Conservation (phyloP, 2,888 invertebrate genomes). For the Ceramica pisi region DNA sequence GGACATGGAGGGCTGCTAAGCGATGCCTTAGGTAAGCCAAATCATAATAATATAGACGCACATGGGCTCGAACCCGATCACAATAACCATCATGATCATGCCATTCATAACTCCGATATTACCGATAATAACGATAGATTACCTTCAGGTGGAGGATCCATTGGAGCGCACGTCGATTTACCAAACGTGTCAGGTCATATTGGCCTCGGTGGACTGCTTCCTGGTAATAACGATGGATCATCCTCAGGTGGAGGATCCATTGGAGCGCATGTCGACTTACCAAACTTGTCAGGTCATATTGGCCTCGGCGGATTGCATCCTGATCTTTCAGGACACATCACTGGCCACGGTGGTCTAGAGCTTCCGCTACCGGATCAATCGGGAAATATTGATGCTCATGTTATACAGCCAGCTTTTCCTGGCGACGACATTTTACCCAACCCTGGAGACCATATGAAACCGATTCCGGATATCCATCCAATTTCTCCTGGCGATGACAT, state of each 20-base stretch:
- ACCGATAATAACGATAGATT: conserved; percentile 23
- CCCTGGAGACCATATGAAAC: neutral
- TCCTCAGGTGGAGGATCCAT: conserved; percentile 27
- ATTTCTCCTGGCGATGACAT: conserved; percentile 13
- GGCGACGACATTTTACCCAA: conserved; percentile 21
- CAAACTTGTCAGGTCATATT: neutral
- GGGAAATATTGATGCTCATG: conserved; percentile 15
- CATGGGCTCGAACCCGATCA: conserved; percentile 8
- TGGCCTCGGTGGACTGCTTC: neutral
- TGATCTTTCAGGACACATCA: neutral
- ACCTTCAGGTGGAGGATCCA: conserved; percentile 29
- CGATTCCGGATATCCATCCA: neutral
- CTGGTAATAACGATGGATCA: conserved; percentile 26
- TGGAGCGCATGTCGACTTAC: conserved; percentile 27
- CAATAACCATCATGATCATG: conserved; percentile 6
- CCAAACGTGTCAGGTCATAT: conserved; percentile 1
- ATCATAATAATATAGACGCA: conserved; percentile 16
- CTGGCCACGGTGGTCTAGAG: neutral
- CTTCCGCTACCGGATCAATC: conserved; percentile 4
- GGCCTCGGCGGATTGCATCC: neutral
- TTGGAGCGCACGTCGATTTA: conserved; percentile 17
- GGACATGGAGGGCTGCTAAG: conserved; percentile 22
- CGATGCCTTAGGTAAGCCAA: conserved; percentile 44
- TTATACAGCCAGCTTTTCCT: neutral
- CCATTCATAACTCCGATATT: conserved; percentile 9